Conservation (phyloP, 1,140 invertebrate species). For the Drosophila repletoides region DNA sequence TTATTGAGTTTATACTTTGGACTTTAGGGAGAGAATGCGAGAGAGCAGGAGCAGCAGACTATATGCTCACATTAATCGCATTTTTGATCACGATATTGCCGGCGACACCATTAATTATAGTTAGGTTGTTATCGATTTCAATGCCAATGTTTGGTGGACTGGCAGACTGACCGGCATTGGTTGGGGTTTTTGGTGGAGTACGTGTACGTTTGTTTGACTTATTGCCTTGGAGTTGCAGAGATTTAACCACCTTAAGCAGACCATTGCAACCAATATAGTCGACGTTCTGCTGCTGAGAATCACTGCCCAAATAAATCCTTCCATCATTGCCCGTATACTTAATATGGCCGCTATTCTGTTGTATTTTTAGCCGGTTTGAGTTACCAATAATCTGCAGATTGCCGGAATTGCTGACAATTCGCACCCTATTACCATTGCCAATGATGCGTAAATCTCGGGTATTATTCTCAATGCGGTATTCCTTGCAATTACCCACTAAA, state of each 20-base stretch:
- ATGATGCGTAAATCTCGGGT: constrained; percentile 64
- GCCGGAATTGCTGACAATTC: constrained; percentile 61
- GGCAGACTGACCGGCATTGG: background rate
- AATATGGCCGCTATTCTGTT: constrained; percentile 55
- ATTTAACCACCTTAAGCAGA: constrained; percentile 67
- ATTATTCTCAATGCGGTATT: constrained; percentile 75
- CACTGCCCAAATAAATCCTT: constrained; percentile 69
- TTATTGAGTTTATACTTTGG: constrained; percentile 33
- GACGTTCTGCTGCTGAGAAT: constrained; percentile 58
- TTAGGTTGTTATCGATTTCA: constrained; percentile 60
- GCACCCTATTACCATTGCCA: constrained; percentile 72
- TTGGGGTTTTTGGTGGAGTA: constrained; percentile 1
- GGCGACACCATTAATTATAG: constrained; percentile 47
- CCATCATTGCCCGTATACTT: constrained; percentile 77
- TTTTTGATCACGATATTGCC: constrained; percentile 78
- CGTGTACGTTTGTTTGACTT: constrained; percentile 34
- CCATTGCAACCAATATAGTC: constrained; percentile 79
- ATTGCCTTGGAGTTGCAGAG: constrained; percentile 48
- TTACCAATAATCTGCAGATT: constrained; percentile 71
- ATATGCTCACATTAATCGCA: constrained; percentile 75
- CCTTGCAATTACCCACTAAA: constrained; percentile 75
- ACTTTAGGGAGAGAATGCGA: background rate
- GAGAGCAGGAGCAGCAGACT: too few species aligned
- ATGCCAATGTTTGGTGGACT: constrained; percentile 9
- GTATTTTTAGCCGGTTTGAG: constrained; percentile 65